Percentiles rank a stretch among this genome's conserved stretches.
These are phyloP conservation scores for Hozukius guyotensis DNA, from an alignment of 2,797 vertebrate genomes.

Conservation along the genomic window DNA sequence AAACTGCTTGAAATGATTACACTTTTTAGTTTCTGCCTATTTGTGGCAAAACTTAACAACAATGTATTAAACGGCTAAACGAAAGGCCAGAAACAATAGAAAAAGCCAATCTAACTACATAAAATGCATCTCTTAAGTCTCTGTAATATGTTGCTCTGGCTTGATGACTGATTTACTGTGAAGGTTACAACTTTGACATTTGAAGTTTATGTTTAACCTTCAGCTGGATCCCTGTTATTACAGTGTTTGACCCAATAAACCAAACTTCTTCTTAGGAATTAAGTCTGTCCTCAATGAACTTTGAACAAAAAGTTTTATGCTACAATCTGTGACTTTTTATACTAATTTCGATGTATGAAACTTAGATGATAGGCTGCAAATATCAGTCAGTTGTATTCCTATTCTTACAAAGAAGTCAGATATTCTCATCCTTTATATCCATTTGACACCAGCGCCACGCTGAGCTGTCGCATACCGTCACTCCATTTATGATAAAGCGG, in stretches of 20 bases:
- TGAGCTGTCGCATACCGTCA: conserved; percentile 1
- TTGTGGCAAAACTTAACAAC: not conserved
- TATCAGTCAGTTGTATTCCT: not conserved
- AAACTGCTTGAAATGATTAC: not conserved
- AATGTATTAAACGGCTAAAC: not conserved
- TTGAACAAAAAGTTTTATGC: not conserved
- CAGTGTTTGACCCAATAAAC: not conserved
- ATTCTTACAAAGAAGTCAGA: not conserved
- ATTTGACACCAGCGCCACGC: not conserved
- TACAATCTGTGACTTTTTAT: not conserved
- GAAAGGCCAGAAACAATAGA: not conserved
- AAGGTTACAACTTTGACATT: conserved; percentile 13
- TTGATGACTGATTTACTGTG: not conserved
- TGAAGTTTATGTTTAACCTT: conserved; percentile 7
- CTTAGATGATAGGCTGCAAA: not conserved
- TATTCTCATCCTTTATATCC: not conserved
- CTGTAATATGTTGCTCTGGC: not conserved
- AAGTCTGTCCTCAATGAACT: not conserved
- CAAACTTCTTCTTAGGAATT: not conserved
- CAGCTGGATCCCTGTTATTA: not conserved
- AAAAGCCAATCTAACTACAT: not conserved
- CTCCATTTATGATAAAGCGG: not conserved
- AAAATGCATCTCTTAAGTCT: not conserved
- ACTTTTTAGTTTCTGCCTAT: not conserved
- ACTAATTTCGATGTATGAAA: not conserved